Evolutionary conservation across 2,797 vertebrate species (phyloP), one percentile per base, ranked within the genome.

Genomic region (Chelmon rostratus): DNA sequence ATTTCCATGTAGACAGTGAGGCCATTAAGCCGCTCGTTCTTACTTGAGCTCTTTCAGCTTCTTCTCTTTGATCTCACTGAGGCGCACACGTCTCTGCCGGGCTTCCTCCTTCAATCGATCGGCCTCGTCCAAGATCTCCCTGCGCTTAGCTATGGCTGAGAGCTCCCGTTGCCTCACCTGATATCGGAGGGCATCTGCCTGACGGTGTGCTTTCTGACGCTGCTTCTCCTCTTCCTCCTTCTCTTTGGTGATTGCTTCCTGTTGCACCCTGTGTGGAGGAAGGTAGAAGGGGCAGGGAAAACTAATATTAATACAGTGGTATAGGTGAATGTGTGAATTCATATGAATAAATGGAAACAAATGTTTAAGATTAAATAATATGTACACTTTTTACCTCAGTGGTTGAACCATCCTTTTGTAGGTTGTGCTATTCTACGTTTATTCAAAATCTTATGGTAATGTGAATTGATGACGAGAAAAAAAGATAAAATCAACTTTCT

Each of bases 31-130:
- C 2, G 4, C 0, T 13, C 7, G 15, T 13, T 79, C 94, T 88
- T 68, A 99, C 98, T 94, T 97, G 42, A 99, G 95, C 81, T 98
- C 97, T 54, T 88, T 92, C 0, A 99, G 86, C 86, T 97, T 98
- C 86, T 95, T 96, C 70, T 92, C 90, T 86, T 96, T 97, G 83
- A 98, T 91, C 23, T 94, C 93, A 0, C 93, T 53, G 0, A 99
- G 94, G 57, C 86, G 93, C 42, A 91, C 73, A 0, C 90, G 93
- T 35, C 94, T 95, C 72, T 84, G 93, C 3, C 44, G 92, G 0
- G 94, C 94, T 76, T 96, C 96, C 44, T 97, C 95, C 0, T 88
- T 76, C 85, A 96, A 89, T 23, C 79, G 85, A 35, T 91, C 91
- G 1, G 89, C 91, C 85, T 98, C 97, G 69, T 93, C 90, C 0